A percentile compares a stretch with the other conserved stretches of the same genome.
phyloP scores from a whole-genome alignment of 1,140 invertebrate species.

The Leguminivora glycinivorella region DNA sequence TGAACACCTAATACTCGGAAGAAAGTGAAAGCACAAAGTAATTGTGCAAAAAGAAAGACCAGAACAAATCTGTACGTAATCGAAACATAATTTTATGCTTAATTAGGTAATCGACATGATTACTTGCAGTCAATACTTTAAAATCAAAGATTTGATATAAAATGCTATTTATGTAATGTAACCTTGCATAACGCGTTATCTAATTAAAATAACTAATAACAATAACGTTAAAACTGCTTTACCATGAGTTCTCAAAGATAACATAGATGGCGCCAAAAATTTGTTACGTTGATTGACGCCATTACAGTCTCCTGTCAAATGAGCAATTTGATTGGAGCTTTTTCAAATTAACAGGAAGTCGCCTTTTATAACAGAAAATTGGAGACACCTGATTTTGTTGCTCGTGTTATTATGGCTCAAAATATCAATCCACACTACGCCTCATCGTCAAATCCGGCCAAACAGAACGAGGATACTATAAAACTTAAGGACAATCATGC shows the following conservation, averaged over 20 bases:
- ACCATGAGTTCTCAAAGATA: background rate
- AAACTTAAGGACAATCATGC: slow-evolving; percentile 90
- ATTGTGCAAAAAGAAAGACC: slow-evolving; percentile 17
- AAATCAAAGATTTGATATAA: background rate
- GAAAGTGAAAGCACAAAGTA: slow-evolving; percentile 65
- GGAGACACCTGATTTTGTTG: slow-evolving; percentile 59
- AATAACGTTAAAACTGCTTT: slow-evolving; percentile 19
- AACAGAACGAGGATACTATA: slow-evolving; percentile 87
- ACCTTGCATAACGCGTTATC: slow-evolving; percentile 17
- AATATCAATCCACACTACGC: slow-evolving; percentile 89
- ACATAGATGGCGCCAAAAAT: slow-evolving; percentile 37
- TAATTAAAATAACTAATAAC: background rate
- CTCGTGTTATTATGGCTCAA: slow-evolving; percentile 85
- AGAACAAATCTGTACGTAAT: background rate
- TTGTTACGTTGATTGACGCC: slow-evolving; percentile 54
- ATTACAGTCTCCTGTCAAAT: slow-evolving; percentile 72
- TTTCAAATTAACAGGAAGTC: slow-evolving; percentile 77
- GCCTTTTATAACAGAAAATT: slow-evolving; percentile 65
- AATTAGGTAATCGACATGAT: slow-evolving; percentile 3
- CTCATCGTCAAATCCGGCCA: slow-evolving; percentile 82
- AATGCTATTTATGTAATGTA: background rate
- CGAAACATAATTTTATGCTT: slow-evolving; percentile 21
- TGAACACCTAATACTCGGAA: slow-evolving; percentile 48
- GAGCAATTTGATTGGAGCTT: slow-evolving; percentile 75
- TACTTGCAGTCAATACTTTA: background rate